phyloP scores from a whole-genome alignment of 2,888 invertebrate genomes.

The Isoperla grammatica region DNA sequence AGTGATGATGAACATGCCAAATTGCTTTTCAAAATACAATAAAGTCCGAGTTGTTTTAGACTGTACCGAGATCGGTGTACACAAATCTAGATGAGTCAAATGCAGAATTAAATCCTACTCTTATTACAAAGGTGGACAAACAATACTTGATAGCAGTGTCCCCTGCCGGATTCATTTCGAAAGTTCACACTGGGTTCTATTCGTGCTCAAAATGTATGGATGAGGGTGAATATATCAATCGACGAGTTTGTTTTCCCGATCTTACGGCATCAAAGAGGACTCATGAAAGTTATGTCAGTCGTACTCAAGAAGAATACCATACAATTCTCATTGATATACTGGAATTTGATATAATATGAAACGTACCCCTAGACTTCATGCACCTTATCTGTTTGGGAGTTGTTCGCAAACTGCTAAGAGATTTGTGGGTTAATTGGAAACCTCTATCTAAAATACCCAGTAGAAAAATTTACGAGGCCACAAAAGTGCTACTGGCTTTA shows the following conservation, averaged over 20 bases:
- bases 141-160: neutral
- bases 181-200: conserved; percentile 22
- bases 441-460: conserved; percentile 13
- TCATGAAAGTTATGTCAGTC: conserved; percentile 24
- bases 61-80: neutral
- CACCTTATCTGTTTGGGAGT: conserved; percentile 28
- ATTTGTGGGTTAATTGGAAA: conserved; percentile 25
- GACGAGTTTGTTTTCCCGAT: conserved; percentile 26
- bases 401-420: conserved; percentile 21
- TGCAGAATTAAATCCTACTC: conserved; percentile 2
- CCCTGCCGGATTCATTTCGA: neutral
- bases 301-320: conserved; percentile 18
- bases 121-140: neutral
- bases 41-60: conserved; percentile 5
- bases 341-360: conserved; percentile 18
- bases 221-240: no score
- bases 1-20: conserved; percentile 1
- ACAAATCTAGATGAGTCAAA: neutral
- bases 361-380: conserved; percentile 28
- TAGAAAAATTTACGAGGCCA: conserved; percentile 4
- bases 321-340: conserved; percentile 20
- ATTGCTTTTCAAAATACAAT: neutral
- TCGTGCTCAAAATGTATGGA: conserved; percentile 25
- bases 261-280: conserved; percentile 14
- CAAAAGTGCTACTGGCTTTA: conserved; percentile 12